Evolutionary conservation across 2,888 invertebrate genomes (phyloP), one percentile per base, ranked within the genome.

Genomic region (Drosophila melanosoma): DNA sequence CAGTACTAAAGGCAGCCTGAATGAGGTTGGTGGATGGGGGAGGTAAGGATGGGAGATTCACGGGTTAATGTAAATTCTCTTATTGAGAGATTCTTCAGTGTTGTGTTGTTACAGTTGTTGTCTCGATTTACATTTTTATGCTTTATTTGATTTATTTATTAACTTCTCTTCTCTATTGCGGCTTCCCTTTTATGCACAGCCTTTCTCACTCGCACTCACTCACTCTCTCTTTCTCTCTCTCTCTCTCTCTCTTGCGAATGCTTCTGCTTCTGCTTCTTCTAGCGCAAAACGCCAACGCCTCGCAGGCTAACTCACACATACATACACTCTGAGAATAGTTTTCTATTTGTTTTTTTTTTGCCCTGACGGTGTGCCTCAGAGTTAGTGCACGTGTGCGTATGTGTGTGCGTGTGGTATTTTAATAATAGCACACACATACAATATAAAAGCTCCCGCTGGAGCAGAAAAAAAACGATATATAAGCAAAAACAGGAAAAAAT

Each of bases 401-500:
- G 62, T 68, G 69, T 56, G 40, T 80, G 76, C 57, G 81, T 76
- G 66, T 73, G 72, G 87, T 87, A 89, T 81, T 82, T 82, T 82
- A 82, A 82, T 82, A 82, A 83, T 82, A 82, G 83, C 81, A 61
- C 78, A 74, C 80, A 72, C 63, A 82, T 59, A 81, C 76, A 68
- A 69, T 79, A 75, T 75, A 80, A 90, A 87, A 90, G 90, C 87
- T 87, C 89, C 89, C 77, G 63, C 89, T 84, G 90, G 87, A 89
- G 72, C 76, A 65, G 54, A 40, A 74, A 67, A 49, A 20, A 62
- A 51, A 57, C 36, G 40, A 58, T 42, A 65, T 42, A 29, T 40
- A 35, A 42, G 65, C 48, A 59, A 81, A 63, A 66, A 61, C 54
- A 61, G 59, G 64, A 72, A 82, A 80, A 89, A 87, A 80, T 85